Percentiles rank a stretch among this genome's conserved stretches.
Evolutionary conservation across 2,113 vertebrate species (phyloP).

Genomic region (Hemicordylus capensis): DNA sequence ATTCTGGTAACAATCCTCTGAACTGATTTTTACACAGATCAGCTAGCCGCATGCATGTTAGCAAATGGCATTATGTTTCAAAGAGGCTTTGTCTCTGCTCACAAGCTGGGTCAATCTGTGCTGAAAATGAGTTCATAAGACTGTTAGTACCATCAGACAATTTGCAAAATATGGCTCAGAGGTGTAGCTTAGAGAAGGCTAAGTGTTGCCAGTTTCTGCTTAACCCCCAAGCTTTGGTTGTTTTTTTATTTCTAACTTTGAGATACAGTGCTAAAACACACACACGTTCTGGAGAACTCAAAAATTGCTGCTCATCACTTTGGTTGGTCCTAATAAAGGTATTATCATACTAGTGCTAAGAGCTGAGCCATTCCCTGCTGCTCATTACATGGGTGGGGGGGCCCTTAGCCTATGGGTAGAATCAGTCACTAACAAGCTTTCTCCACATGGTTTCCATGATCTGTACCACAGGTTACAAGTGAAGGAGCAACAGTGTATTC

Average conservation of each 20-base stretch:
- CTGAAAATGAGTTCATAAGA: neutral
- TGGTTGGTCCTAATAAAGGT: too few relatives aligned
- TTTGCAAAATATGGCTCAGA: neutral
- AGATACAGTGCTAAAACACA: neutral
- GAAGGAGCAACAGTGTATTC: neutral
- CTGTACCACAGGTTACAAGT: neutral
- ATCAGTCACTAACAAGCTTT: neutral
- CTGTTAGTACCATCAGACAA: neutral
- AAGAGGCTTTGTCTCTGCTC: neutral
- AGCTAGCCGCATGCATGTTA: neutral
- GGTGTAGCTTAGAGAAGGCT: neutral
- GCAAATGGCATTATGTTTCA: neutral
- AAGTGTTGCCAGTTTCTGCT: conserved; percentile 10
- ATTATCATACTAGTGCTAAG: too few relatives aligned
- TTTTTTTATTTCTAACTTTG: neutral
- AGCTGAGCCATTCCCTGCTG: neutral
- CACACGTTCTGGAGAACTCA: too few relatives aligned
- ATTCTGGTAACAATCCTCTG: neutral
- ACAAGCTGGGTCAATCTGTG: neutral
- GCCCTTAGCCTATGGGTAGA: too few relatives aligned
- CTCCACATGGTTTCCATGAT: too few relatives aligned
- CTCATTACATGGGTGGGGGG: too few relatives aligned
- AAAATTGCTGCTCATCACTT: too few relatives aligned
- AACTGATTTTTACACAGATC: neutral
- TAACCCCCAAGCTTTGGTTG: neutral